These are phyloP conservation scores for Protonemura montana DNA, from an alignment of 2,888 invertebrate genomes.

Conservation along the genomic window DNA sequence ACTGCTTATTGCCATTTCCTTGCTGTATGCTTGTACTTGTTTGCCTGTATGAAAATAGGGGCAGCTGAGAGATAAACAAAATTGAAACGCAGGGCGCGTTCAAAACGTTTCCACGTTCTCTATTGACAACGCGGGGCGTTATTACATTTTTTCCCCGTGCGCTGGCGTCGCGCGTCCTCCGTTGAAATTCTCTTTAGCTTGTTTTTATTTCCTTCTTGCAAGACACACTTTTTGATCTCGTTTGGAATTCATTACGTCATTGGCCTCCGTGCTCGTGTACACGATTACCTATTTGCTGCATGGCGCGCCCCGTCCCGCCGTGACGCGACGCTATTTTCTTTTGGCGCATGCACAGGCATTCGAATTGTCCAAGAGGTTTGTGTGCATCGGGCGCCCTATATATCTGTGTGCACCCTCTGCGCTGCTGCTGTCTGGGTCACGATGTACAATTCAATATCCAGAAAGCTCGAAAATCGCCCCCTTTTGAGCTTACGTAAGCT, in stretches of 20 bases:
- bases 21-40: not conserved
- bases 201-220: constrained; percentile 17
- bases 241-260: constrained; percentile 21
- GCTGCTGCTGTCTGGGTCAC: not conserved
- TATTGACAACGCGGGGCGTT: constrained; percentile 36
- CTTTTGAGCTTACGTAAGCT: not conserved
- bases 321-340: not conserved
- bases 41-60: constrained; percentile 3
- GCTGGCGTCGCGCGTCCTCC: not conserved
- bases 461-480: not conserved
- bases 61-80: not conserved
- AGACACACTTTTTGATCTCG: constrained; percentile 15
- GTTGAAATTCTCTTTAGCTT: constrained; percentile 3
- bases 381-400: too few species aligned
- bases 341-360: not conserved
- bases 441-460: not conserved
- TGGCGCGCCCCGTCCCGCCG: too few species aligned
- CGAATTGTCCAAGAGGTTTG: not conserved
- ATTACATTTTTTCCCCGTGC: constrained; percentile 22
- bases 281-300: constrained; percentile 7
- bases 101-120: constrained; percentile 23
- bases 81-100: constrained; percentile 34
- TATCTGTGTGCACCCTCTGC: not conserved
- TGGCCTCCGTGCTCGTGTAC: not conserved
- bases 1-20: constrained; percentile 2